Conservation (phyloP, 2,888 invertebrate genomes). For the Physocephala rufipes region DNA sequence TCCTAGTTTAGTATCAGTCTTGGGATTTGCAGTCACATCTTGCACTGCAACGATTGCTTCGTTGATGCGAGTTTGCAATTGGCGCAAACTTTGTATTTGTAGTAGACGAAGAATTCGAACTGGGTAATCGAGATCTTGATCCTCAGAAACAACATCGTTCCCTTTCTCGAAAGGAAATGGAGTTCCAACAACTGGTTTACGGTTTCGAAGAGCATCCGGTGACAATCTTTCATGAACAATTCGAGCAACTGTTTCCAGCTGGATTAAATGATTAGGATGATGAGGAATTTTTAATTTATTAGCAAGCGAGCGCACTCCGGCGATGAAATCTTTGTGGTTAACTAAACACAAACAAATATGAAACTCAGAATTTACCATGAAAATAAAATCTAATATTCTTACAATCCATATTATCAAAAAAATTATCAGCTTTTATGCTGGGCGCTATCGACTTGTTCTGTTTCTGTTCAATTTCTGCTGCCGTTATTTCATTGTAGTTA, state of each 20-base stretch:
- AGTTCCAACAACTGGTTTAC: slow-evolving; percentile 66
- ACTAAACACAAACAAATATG: slow-evolving; percentile 68
- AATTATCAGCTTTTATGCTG: slow-evolving; percentile 80
- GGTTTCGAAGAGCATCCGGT: slow-evolving; percentile 66
- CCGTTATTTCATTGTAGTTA: slow-evolving; percentile 75
- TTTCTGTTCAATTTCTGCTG: slow-evolving; percentile 70
- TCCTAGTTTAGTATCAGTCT: slow-evolving; percentile 93
- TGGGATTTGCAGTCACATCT: slow-evolving; percentile 92
- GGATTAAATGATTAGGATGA: slow-evolving; percentile 82
- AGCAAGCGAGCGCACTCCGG: slow-evolving; percentile 82
- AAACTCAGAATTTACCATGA: neutral
- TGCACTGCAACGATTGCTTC: slow-evolving; percentile 94
- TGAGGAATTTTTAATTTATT: slow-evolving; percentile 80
- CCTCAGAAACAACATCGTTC: slow-evolving; percentile 70
- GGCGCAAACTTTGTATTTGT: slow-evolving; percentile 69
- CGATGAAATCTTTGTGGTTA: slow-evolving; percentile 81
- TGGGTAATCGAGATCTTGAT: slow-evolving; percentile 74
- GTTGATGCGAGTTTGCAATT: slow-evolving; percentile 91
- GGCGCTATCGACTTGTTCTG: slow-evolving; percentile 72
- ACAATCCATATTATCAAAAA: slow-evolving; percentile 88
- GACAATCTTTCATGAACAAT: slow-evolving; percentile 71
- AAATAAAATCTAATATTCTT: slow-evolving; percentile 60
- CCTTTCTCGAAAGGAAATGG: slow-evolving; percentile 75
- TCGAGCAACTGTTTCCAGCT: slow-evolving; percentile 75
- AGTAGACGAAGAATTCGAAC: slow-evolving; percentile 80